Percentiles rank a stretch among this genome's conserved stretches.
phyloP scores from a whole-genome alignment of 2,113 vertebrate species.

The Sphyrna mokarran region DNA sequence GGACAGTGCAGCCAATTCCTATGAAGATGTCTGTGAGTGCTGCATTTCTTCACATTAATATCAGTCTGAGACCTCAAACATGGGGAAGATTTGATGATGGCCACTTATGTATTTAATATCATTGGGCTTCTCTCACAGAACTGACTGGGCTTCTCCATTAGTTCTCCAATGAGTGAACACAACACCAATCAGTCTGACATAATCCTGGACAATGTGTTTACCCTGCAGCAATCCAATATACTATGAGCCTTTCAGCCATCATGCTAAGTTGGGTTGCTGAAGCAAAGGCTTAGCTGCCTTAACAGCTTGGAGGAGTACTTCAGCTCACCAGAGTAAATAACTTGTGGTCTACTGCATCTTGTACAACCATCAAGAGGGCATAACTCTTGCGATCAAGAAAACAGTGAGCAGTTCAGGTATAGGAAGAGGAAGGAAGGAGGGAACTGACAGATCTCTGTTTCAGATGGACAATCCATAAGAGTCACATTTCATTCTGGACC shows the following conservation, averaged over 20 bases:
- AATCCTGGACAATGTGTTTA: not conserved
- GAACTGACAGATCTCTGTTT: not conserved
- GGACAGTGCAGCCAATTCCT: too few species aligned
- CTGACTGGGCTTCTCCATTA: not conserved
- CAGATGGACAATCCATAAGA: not conserved
- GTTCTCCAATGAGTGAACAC: not conserved
- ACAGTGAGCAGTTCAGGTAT: not conserved
- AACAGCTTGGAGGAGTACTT: not conserved
- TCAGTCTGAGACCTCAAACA: not conserved
- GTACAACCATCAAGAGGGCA: not conserved
- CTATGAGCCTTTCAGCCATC: not conserved
- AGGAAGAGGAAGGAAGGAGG: not conserved
- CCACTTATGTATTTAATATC: not conserved
- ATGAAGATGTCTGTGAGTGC: too few species aligned
- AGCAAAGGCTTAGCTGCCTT: not conserved
- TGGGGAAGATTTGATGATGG: not conserved
- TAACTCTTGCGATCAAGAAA: not conserved
- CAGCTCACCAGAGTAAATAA: not conserved
- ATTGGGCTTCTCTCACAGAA: not conserved
- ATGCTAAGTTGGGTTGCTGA: not conserved
- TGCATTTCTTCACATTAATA: too few species aligned
- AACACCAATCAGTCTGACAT: not conserved
- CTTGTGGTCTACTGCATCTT: not conserved
- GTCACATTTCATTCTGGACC: not conserved
- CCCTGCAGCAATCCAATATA: not conserved